Evolutionary conservation across 53 echinoderm and acorn worm genomes (phyloP), one percentile per base, ranked within the genome.

Genomic region (Arbacia lixula): DNA sequence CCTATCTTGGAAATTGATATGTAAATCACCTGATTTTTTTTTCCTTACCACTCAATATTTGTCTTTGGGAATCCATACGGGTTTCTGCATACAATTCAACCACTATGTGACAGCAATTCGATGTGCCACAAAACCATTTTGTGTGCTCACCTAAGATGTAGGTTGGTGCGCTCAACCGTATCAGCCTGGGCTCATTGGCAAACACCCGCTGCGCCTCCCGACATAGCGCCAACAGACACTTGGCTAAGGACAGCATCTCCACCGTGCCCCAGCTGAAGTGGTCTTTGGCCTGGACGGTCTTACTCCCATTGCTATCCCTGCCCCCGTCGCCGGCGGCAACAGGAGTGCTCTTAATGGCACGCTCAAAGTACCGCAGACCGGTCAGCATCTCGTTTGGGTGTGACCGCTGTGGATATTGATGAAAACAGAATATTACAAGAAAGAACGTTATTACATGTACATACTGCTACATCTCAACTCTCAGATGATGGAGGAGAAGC

Each of bases 311-410:
- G 16, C 40, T 64, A 16, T 52, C 62, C 6, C 19, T 35, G 3
- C 22, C 77, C 56, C 60, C 40, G 1, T 27, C 77, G 25, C 77
- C 77, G 26, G 14, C 58, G 26, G 31, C 77, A 24, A 11, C 76
- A 52, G 58, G 38, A 60, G 50, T 67, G 42, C 85, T 74, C 53
- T 93, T 93, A 19, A 90, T 43, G 31, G 88, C 76, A 68, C 93
- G 79, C 76, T 93, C 93, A 86, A 93, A 93, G 83, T 93, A 93
- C 12, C 93, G 88, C 17, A 93, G 71, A 33, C 93, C 93, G 9
- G 88, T 93, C 77, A 93, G 74, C 93, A 93, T 93, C 56, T 93
- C 93, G 14, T 93, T 93, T 5, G 93, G 93, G 63, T 93, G 93
- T 22, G 93, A 93, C 74, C 88, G 85, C 93, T 93, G 86, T 16